Conservation (phyloP, 2,797 vertebrate genomes). For the Cyclura pinguis region DNA sequence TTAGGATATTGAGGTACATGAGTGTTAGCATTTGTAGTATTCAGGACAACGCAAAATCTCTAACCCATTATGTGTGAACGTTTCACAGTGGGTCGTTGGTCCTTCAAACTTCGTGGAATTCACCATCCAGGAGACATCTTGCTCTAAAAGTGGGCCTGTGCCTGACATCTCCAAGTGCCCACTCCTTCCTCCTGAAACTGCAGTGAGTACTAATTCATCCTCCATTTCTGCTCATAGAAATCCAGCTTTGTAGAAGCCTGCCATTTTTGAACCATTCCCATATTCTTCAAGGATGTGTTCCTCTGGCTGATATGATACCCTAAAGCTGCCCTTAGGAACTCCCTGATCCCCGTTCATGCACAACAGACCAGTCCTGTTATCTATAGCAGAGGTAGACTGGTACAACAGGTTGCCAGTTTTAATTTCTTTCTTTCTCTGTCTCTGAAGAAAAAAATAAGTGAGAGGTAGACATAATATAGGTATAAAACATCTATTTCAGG, state of each 20-base stretch:
- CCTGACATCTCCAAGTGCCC: slow-evolving; percentile 50
- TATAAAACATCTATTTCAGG: too few species aligned
- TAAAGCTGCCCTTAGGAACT: neutral
- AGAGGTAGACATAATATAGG: neutral
- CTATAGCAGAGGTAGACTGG: neutral
- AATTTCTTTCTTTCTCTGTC: neutral
- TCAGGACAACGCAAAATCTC: slow-evolving; percentile 9
- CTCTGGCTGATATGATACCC: neutral
- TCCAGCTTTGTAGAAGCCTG: neutral
- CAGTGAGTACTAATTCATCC: slow-evolving; percentile 59
- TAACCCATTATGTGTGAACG: slow-evolving; percentile 33
- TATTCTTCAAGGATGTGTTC: neutral
- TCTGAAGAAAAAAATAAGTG: neutral
- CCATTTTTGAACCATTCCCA: neutral
- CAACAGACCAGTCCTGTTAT: neutral
- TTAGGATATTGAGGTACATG: neutral
- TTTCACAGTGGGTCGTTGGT: slow-evolving; percentile 67
- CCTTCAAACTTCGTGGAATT: slow-evolving; percentile 72
- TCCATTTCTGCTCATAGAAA: neutral
- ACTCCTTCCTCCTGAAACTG: slow-evolving; percentile 35
- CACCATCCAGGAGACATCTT: slow-evolving; percentile 74
- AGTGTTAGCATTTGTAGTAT: neutral
- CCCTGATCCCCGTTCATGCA: too few species aligned
- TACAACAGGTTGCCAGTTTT: neutral
- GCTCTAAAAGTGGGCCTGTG: slow-evolving; percentile 20